Conservation (phyloP, 2,113 vertebrate species). For the Pyrgilauda ruficollis region DNA sequence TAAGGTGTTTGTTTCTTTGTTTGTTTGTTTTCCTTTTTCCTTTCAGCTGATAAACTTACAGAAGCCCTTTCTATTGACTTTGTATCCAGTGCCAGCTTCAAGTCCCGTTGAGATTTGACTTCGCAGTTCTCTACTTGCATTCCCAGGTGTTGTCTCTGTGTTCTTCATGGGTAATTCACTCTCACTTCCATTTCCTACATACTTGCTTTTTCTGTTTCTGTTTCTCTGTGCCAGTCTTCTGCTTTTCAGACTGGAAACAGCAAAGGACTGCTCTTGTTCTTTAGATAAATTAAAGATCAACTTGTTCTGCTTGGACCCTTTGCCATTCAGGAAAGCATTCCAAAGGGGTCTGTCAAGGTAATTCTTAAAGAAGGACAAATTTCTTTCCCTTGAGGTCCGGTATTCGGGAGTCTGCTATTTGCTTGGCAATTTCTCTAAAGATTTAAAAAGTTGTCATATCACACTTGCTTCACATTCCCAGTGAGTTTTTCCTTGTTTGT, state of each 20-base stretch:
- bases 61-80: neutral
- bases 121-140: neutral
- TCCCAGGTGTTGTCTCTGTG: neutral
- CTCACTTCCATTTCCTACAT: neutral
- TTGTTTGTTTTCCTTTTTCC: neutral
- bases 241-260: neutral
- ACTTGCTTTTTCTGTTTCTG: neutral
- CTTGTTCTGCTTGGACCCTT: neutral
- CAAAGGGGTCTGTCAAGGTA: neutral
- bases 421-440: neutral
- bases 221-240: neutral
- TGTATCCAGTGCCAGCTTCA: neutral
- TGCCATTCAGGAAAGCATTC: neutral
- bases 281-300: neutral
- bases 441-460: neutral
- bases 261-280: neutral
- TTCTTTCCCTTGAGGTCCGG: neutral
- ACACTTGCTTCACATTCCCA: neutral
- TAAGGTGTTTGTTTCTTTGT: neutral
- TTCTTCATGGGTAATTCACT: neutral
- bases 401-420: neutral
- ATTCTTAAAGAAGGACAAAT: neutral
- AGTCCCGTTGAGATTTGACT: neutral
- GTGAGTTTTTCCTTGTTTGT: neutral
- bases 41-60: neutral